Percentiles rank a stretch among this genome's conserved stretches.
Evolutionary conservation across 2,888 invertebrate species (phyloP).

Genomic region (Philaethria dido): DNA sequence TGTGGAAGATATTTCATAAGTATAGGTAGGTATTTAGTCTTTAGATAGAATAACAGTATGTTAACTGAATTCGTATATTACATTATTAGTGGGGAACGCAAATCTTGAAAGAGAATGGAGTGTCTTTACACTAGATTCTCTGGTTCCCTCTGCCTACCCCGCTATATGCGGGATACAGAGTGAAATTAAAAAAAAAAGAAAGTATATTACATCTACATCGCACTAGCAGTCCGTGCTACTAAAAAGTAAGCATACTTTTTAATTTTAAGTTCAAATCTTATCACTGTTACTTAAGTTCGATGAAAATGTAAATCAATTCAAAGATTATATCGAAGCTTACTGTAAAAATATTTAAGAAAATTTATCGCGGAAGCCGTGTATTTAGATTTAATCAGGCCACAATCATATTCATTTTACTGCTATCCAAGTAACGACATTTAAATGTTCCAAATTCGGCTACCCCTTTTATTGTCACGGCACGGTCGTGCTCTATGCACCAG

Average conservation of each 20-base stretch:
- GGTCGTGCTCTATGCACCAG: slow-evolving; percentile 33
- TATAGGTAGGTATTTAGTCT: too few species aligned
- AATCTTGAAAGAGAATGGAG: too few species aligned
- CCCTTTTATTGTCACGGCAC: slow-evolving; percentile 65
- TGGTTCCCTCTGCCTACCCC: too few species aligned
- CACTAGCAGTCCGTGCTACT: neutral
- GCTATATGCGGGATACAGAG: too few species aligned
- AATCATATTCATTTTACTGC: slow-evolving; percentile 62
- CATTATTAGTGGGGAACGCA: too few species aligned
- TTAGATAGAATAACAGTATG: too few species aligned
- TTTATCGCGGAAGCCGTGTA: slow-evolving; percentile 60
- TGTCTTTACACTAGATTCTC: too few species aligned
- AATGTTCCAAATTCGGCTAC: slow-evolving; percentile 69
- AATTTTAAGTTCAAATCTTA: neutral
- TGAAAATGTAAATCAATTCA: slow-evolving; percentile 28
- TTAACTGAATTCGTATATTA: neutral
- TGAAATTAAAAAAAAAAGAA: too few species aligned
- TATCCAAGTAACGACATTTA: slow-evolving; percentile 49
- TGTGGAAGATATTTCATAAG: too few species aligned
- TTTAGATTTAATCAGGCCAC: slow-evolving; percentile 58
- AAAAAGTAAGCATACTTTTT: neutral
- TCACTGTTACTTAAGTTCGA: neutral
- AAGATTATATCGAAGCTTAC: slow-evolving; percentile 34
- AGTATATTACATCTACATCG: too few species aligned
- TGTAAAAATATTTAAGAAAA: slow-evolving; percentile 43